Evolutionary conservation across 2,113 vertebrate species (phyloP), one percentile per base, ranked within the genome.

Genomic region (Oryzias javanicus): DNA sequence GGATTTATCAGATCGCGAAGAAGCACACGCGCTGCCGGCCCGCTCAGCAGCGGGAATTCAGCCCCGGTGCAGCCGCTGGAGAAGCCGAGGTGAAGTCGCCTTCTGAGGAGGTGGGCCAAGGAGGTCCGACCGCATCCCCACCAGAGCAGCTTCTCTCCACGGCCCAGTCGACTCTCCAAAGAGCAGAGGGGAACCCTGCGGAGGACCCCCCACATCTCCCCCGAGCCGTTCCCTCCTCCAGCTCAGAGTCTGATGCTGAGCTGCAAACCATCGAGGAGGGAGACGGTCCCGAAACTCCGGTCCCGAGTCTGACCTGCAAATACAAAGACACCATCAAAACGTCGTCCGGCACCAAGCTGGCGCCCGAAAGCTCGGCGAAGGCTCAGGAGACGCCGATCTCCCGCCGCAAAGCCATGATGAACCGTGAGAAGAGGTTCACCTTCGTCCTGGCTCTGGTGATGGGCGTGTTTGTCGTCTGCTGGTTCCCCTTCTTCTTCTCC

Each of bases 401-500:
- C 72, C 90, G 90, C 3, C 90, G 90, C 12, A 93, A 93, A 81
- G 83, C 92, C 0, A 88, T 93, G 74, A 79, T 90, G 45, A 92
- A 90, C 68, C 68, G 94, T 7, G 95, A 97, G 84, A 96, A 93
- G 60, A 89, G 94, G 2, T 95, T 97, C 78, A 97, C 95, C 53
- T 93, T 95, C 0, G 94, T 97, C 19, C 48, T 97, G 56, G 93
- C 95, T 0, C 95, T 97, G 13, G 95, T 97, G 54, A 96, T 97
- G 1, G 95, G 95, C 0, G 95, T 91, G 13, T 97, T 97, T 1
- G 91, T 97, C 8, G 69, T 95, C 64, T 97, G 95, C 82, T 97
- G 95, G 95, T 97, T 97, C 82, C 95, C 95, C 0, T 97, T 97
- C 76, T 97, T 97, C 85, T 93, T 97, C 69, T 92, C 92, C 47